phyloP scores from a whole-genome alignment of 2,888 invertebrate species.

The Hypomecis punctinalis region DNA sequence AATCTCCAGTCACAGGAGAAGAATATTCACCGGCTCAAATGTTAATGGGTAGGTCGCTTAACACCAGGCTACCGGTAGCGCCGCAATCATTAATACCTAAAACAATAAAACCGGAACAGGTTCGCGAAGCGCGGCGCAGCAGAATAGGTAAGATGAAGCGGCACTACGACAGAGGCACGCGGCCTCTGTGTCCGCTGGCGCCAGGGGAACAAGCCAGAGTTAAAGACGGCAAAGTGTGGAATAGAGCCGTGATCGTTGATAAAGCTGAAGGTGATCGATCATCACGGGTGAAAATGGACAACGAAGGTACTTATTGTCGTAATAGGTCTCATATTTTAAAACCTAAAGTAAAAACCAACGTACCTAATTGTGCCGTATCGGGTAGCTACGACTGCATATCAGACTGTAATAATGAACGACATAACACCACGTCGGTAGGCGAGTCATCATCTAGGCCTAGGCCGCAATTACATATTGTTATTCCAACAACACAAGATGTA shows the following conservation, averaged over 20 bases:
- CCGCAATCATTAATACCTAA: no score
- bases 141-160: conserved; percentile 8
- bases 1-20: conserved; percentile 25
- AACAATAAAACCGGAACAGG: neutral
- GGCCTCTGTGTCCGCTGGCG: neutral
- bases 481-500: no score
- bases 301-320: conserved; percentile 17
- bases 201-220: neutral
- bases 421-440: no score
- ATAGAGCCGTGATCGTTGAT: neutral
- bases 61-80: no score
- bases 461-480: no score
- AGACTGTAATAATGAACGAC: no score
- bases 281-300: conserved; percentile 14
- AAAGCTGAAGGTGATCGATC: conserved; percentile 11
- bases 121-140: neutral
- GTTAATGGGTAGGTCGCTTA: no score
- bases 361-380: neutral
- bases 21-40: no score
- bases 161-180: conserved; percentile 3
- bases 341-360: neutral
- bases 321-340: conserved; percentile 12
- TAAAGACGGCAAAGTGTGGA: no score
- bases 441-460: no score
- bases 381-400: no score